A percentile compares a stretch with the other conserved stretches of the same genome.
phyloP scores from a whole-genome alignment of 2,797 vertebrate species.

The Tinamus major region DNA sequence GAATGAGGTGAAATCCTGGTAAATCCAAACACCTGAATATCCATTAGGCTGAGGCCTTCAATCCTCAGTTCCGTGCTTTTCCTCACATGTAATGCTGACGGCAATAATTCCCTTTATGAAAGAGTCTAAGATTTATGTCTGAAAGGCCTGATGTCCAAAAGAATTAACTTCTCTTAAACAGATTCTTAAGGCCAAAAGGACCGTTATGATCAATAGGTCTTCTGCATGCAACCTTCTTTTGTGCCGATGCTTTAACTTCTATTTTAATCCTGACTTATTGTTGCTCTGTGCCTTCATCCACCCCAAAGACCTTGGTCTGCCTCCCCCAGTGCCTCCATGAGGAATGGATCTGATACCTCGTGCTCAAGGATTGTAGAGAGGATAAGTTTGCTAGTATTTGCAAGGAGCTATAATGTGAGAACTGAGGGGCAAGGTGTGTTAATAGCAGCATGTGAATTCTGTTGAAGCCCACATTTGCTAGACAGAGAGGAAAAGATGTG shows the following conservation, averaged over 20 bases:
- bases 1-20: slow-evolving; percentile 23
- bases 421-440: neutral
- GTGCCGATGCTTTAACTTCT: neutral
- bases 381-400: slow-evolving; percentile 7
- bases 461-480: neutral
- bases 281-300: neutral
- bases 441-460: neutral
- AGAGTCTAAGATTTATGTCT: neutral
- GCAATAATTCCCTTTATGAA: slow-evolving; percentile 52
- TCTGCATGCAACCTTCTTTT: neutral
- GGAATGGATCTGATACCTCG: neutral
- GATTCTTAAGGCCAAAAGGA: slow-evolving; percentile 48
- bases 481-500: neutral
- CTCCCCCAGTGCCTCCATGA: neutral
- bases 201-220: neutral
- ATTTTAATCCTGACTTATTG: neutral
- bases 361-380: neutral
- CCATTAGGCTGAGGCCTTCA: neutral
- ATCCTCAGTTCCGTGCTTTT: slow-evolving; percentile 24
- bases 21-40: slow-evolving; percentile 29
- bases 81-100: slow-evolving; percentile 1
- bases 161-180: slow-evolving; percentile 41
- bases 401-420: neutral
- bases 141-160: neutral
- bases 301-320: neutral